Evolutionary conservation across 1,140 invertebrate species (phyloP).

Genomic region (Stratiolaelaps scimitus): DNA sequence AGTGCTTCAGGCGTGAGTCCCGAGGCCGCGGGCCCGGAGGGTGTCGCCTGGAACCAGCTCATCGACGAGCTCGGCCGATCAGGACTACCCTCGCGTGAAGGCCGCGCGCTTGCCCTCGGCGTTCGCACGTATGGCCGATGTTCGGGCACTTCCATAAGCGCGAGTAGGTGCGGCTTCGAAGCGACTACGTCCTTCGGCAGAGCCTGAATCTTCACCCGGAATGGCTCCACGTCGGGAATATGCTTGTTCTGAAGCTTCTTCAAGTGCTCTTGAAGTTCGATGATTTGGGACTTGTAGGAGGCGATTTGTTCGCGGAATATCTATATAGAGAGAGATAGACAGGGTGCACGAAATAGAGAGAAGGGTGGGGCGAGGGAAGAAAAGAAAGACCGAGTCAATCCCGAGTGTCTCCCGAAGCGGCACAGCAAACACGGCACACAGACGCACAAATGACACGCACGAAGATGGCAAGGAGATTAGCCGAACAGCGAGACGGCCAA

Average conservation of each 20-base stretch:
- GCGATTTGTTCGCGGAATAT: slow-evolving; percentile 40
- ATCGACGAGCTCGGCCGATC: slow-evolving; percentile 14
- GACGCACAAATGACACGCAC: too few species aligned
- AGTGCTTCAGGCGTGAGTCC: slow-evolving; percentile 18
- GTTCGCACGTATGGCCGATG: slow-evolving; percentile 22
- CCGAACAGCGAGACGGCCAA: too few species aligned
- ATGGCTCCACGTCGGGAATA: slow-evolving; percentile 19
- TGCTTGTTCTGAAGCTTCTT: slow-evolving; percentile 34
- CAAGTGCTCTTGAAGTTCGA: slow-evolving; percentile 38
- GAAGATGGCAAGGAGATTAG: too few species aligned
- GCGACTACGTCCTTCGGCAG: slow-evolving; percentile 24
- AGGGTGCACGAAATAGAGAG: slow-evolving; percentile 30
- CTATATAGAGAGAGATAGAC: slow-evolving; percentile 35
- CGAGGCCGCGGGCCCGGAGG: slow-evolving; percentile 14
- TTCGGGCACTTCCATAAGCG: slow-evolving; percentile 25
- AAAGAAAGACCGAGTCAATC: slow-evolving; percentile 20
- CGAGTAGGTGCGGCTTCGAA: slow-evolving; percentile 17
- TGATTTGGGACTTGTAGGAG: slow-evolving; percentile 39
- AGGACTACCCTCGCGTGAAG: slow-evolving; percentile 19
- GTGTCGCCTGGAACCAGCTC: slow-evolving; percentile 25
- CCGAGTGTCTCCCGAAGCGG: too few species aligned
- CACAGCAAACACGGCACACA: too few species aligned
- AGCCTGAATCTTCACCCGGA: slow-evolving; percentile 27
- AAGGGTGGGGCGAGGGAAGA: neutral
- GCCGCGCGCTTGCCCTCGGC: slow-evolving; percentile 13